Percentiles rank a stretch among this genome's conserved stretches.
Evolutionary conservation across 2,888 invertebrate species (phyloP).

Genomic region (Masnerella sp.): DNA sequence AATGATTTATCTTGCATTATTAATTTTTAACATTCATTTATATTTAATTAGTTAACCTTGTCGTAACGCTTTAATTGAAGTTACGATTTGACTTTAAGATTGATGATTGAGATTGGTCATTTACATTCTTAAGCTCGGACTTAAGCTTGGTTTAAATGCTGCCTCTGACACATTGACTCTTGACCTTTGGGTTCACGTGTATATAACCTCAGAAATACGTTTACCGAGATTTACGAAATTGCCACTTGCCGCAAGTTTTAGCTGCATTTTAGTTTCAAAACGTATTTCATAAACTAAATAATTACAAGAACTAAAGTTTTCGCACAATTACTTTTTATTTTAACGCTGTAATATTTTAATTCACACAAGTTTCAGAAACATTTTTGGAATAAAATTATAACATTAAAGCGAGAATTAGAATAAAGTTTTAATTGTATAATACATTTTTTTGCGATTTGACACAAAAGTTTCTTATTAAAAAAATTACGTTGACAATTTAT

Average conservation of each 20-base stretch:
- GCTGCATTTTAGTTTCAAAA: background rate
- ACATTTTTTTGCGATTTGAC: too few relatives aligned
- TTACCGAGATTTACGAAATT: constrained; percentile 15
- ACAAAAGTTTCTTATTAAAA: background rate
- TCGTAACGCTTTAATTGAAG: background rate
- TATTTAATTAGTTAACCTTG: background rate
- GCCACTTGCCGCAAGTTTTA: background rate
- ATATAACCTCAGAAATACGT: constrained; percentile 16
- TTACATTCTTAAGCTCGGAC: constrained; percentile 37
- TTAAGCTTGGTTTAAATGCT: constrained; percentile 30
- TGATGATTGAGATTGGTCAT: constrained; percentile 31
- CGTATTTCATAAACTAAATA: background rate
- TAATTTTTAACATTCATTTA: background rate
- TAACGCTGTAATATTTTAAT: too few relatives aligned
- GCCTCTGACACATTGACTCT: constrained; percentile 13
- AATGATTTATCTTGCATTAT: background rate
- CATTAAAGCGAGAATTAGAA: too few relatives aligned
- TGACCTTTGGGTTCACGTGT: constrained; percentile 11
- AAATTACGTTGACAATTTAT: background rate
- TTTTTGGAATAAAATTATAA: too few relatives aligned
- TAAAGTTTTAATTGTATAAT: too few relatives aligned
- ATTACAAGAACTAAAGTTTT: background rate
- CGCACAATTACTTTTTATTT: background rate
- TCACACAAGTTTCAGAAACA: too few relatives aligned
- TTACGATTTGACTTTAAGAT: constrained; percentile 19